These are phyloP conservation scores for Morinoia aosen DNA, from an alignment of 2,888 invertebrate genomes.

Conservation along the genomic window DNA sequence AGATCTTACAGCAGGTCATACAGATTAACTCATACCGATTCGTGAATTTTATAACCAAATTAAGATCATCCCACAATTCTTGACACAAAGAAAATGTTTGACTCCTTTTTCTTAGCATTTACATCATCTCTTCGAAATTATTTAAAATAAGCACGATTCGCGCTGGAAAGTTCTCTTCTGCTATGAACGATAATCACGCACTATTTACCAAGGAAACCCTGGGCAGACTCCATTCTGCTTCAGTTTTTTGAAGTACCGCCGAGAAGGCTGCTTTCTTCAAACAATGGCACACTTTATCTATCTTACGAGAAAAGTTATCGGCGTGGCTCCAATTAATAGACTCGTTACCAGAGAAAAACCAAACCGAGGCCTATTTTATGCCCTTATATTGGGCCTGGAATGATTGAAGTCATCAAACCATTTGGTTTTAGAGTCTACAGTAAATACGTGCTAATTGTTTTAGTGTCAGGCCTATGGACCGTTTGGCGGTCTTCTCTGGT, in stretches of 20 bases:
- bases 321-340: conserved; percentile 43
- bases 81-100: not conserved
- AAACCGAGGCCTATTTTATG: conserved; percentile 29
- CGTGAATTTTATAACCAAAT: not conserved
- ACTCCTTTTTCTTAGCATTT: not conserved
- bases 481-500: not conserved
- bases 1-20: not conserved
- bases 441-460: conserved; percentile 51
- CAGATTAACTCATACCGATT: not conserved
- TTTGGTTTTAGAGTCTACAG: conserved; percentile 39
- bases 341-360: conserved; percentile 36
- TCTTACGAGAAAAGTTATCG: conserved; percentile 25
- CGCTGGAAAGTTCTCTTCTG: not conserved
- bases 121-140: not conserved
- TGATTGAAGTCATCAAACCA: conserved; percentile 48
- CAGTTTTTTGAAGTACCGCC: conserved; percentile 12
- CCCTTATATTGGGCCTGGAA: conserved; percentile 36
- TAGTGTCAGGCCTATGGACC: conserved; percentile 15
- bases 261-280: conserved; percentile 25
- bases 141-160: not conserved
- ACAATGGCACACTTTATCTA: conserved; percentile 25
- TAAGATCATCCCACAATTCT: not conserved
- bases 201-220: not conserved
- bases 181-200: not conserved
- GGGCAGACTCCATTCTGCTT: not conserved